Evolutionary conservation across 2,797 vertebrate genomes (phyloP).

Genomic region (Helarctos malayanus): DNA sequence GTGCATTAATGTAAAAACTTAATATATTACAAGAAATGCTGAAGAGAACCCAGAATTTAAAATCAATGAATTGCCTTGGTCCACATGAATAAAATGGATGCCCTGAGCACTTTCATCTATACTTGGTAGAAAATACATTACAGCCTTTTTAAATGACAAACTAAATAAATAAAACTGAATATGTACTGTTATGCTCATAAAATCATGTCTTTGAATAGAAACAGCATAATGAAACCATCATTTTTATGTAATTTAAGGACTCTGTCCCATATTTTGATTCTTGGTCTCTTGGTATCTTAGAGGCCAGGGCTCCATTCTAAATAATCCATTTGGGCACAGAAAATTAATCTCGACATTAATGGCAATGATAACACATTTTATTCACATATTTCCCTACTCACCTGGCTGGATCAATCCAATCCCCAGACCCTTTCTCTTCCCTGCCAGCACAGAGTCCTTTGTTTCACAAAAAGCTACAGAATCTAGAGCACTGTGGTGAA

Average conservation of each 20-base stretch:
- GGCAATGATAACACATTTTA: conserved; percentile 17
- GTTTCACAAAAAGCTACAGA: conserved; percentile 79
- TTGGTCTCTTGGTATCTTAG: neutral
- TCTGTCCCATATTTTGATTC: neutral
- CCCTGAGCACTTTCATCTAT: conserved; percentile 56
- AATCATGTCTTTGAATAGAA: conserved; percentile 38
- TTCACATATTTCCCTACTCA: conserved; percentile 82
- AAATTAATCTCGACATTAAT: conserved; percentile 45
- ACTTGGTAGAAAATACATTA: conserved; percentile 55
- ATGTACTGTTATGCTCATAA: conserved; percentile 45
- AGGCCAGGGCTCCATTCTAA: neutral
- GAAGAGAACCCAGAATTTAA: conserved; percentile 32
- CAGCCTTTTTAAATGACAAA: conserved; percentile 37
- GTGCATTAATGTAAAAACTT: neutral
- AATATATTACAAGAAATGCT: conserved; percentile 6
- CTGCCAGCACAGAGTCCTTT: conserved; percentile 76
- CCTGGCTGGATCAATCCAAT: conserved; percentile 78
- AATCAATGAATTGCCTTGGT: conserved; percentile 59
- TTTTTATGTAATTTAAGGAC: conserved; percentile 13
- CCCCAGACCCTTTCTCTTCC: conserved; percentile 66
- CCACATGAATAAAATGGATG: conserved; percentile 28
- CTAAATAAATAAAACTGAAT: conserved; percentile 57
- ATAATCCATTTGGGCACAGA: conserved; percentile 26
- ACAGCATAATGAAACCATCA: conserved; percentile 34
- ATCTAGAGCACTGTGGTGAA: conserved; percentile 29